Evolutionary conservation across 2,113 vertebrate species (phyloP).

Genomic region (Hypanus sabinus): DNA sequence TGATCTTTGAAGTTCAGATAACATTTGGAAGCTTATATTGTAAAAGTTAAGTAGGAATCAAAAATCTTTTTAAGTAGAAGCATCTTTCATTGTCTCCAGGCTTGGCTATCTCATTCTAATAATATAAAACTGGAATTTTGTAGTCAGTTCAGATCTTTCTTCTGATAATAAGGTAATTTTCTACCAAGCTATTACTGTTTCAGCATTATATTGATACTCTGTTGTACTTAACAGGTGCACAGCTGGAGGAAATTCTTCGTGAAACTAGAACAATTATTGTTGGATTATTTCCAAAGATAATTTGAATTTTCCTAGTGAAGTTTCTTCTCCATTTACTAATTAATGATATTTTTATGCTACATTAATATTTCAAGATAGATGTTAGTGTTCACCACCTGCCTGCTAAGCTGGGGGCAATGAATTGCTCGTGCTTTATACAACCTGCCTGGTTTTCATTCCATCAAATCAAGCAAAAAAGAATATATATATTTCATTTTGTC

Average conservation of each 20-base stretch:
- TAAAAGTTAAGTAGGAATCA: background rate
- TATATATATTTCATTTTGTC: background rate
- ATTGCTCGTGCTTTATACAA: background rate
- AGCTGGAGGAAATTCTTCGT: constrained; percentile 18
- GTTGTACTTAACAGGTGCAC: background rate
- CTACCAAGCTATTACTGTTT: background rate
- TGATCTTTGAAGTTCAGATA: background rate
- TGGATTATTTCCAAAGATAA: background rate
- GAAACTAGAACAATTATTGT: constrained; percentile 1
- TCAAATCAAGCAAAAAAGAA: background rate
- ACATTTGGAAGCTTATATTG: background rate
- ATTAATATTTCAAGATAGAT: background rate
- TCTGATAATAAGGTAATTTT: background rate
- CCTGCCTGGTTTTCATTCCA: background rate
- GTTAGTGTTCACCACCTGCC: background rate
- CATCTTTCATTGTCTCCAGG: background rate
- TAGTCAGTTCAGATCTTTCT: background rate
- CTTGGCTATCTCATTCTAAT: background rate
- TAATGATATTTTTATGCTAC: background rate
- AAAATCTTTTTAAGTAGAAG: background rate
- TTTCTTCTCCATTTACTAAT: background rate
- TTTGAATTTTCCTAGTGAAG: background rate
- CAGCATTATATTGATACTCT: background rate
- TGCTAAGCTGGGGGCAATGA: background rate
- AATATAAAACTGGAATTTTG: background rate